Evolutionary conservation across 2,888 invertebrate genomes (phyloP).

Genomic region (Zaprionus obscuricornis): DNA sequence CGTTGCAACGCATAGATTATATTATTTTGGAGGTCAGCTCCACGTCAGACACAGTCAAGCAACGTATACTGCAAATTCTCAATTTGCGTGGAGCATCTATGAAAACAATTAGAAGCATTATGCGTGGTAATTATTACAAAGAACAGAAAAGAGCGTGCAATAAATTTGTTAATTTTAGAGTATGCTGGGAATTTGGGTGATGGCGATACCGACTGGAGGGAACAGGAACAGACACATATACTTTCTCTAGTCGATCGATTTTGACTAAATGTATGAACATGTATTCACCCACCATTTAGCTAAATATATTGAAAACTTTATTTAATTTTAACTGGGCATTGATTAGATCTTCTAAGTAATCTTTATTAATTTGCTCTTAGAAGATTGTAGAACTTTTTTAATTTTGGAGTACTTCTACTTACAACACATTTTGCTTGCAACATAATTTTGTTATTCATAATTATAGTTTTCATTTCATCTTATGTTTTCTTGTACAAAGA

Average conservation of each 20-base stretch:
- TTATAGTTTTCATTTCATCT: no score
- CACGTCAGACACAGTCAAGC: conserved; percentile 89
- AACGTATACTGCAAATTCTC: conserved; percentile 93
- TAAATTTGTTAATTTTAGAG: conserved; percentile 85
- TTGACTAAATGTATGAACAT: no score
- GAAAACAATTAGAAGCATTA: conserved; percentile 95
- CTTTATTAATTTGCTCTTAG: no score
- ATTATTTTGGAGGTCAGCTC: conserved; percentile 91
- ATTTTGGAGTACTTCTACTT: no score
- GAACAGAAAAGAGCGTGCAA: not conserved
- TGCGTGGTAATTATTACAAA: conserved; percentile 88
- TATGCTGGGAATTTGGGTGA: conserved; percentile 98
- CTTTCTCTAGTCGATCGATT: conserved; percentile 96
- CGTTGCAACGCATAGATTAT: conserved; percentile 96
- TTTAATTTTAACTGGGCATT: no score
- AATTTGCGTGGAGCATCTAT: conserved; percentile 95
- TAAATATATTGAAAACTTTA: no score
- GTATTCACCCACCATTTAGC: no score
- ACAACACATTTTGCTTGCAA: no score
- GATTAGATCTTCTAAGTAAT: no score
- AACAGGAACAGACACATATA: conserved; percentile 95
- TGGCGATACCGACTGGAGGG: conserved; percentile 90
- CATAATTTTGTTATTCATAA: no score
- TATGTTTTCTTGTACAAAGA: no score
- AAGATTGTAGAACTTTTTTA: no score